phyloP scores from a whole-genome alignment of 2,888 invertebrate species.

The Patella ulyssiponensis region DNA sequence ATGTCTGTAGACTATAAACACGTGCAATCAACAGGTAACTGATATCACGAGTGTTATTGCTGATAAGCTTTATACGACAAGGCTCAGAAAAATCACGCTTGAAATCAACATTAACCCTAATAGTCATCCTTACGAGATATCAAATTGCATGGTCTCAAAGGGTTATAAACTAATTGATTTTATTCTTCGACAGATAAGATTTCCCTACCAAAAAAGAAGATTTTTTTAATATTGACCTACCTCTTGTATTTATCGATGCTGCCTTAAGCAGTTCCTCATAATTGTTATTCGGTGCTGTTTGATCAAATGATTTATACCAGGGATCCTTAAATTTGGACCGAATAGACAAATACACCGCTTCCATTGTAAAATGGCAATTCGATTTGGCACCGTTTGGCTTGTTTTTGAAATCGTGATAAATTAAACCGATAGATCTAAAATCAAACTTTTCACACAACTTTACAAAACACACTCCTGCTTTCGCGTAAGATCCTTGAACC shows the following conservation, averaged over 20 bases:
- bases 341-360: conserved; percentile 78
- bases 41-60: too few species aligned
- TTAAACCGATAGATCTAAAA: conserved; percentile 50
- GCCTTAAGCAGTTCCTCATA: conserved; percentile 26
- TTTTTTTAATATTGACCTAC: conserved; percentile 24
- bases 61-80: too few species aligned
- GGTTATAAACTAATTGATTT: too few species aligned
- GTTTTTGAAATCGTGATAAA: conserved; percentile 45
- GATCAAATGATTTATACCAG: conserved; percentile 38
- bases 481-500: conserved; percentile 48
- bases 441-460: conserved; percentile 43
- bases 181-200: too few species aligned
- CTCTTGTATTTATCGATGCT: conserved; percentile 30
- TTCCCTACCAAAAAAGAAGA: too few species aligned
- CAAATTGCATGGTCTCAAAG: too few species aligned
- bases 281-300: conserved; percentile 13
- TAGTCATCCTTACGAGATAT: too few species aligned
- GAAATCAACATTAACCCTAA: too few species aligned
- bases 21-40: too few species aligned
- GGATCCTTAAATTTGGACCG: conserved; percentile 58
- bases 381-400: conserved; percentile 38
- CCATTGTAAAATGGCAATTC: conserved; percentile 81
- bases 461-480: conserved; percentile 46
- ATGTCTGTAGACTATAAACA: too few species aligned
- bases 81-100: too few species aligned